phyloP scores from a whole-genome alignment of 2,797 vertebrate species.

The Onychomys torridus region DNA sequence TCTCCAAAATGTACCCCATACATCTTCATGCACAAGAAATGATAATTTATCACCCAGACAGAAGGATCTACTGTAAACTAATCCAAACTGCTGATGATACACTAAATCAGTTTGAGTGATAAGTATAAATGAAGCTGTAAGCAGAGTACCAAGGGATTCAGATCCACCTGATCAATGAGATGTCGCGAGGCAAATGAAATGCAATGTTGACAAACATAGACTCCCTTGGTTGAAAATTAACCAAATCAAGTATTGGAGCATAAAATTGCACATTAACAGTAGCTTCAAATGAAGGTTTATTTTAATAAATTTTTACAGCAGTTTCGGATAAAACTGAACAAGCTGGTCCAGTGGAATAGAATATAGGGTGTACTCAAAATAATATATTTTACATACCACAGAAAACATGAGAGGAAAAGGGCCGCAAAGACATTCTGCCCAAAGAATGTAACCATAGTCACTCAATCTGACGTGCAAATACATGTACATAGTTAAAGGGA shows the following conservation, averaged over 20 bases:
- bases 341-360: neutral
- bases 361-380: neutral
- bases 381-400: constrained; percentile 29
- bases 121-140: constrained; percentile 86
- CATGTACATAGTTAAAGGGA: constrained; percentile 55
- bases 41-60: constrained; percentile 86
- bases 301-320: constrained; percentile 17
- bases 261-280: constrained; percentile 16
- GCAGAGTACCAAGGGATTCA: constrained; percentile 87
- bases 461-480: constrained; percentile 49
- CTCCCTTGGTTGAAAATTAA: constrained; percentile 82
- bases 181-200: constrained; percentile 86
- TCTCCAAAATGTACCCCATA: constrained; percentile 81
- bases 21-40: constrained; percentile 83
- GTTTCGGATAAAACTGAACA: constrained; percentile 61
- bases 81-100: constrained; percentile 89
- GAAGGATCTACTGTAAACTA: constrained; percentile 85
- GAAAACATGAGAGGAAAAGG: constrained; percentile 11
- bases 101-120: constrained; percentile 90
- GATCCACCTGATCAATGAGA: constrained; percentile 88
- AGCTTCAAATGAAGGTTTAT: constrained; percentile 42
- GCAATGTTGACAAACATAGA: constrained; percentile 84
- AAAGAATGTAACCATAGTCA: constrained; percentile 58
- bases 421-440: constrained; percentile 53
- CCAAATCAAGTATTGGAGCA: constrained; percentile 74